These are phyloP conservation scores for Tridacna crocea DNA, from an alignment of 2,888 invertebrate species.

Conservation along the genomic window DNA sequence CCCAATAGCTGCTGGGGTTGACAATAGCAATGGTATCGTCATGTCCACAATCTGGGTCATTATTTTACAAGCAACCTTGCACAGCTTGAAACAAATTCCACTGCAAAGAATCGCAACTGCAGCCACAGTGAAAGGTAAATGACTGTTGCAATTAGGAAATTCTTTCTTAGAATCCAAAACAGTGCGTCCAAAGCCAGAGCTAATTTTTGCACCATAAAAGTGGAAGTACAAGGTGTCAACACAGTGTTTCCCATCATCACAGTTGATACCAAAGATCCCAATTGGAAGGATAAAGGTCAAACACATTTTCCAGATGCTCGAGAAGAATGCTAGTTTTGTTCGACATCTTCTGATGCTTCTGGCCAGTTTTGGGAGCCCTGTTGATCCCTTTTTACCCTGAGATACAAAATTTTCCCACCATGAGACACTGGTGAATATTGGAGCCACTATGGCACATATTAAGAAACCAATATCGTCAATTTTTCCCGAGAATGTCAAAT, in stretches of 20 bases:
- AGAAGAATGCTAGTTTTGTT: constrained; percentile 58
- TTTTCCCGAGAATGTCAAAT: constrained; percentile 1
- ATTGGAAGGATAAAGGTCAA: constrained; percentile 65
- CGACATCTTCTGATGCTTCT: constrained; percentile 51
- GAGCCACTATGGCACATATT: constrained; percentile 88
- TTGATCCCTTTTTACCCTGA: constrained; percentile 50
- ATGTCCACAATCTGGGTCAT: constrained; percentile 70
- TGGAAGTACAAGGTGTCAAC: constrained; percentile 60
- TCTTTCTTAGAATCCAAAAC: constrained; percentile 36
- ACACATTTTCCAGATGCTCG: constrained; percentile 69
- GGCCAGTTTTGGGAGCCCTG: constrained; percentile 55
- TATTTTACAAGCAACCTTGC: constrained; percentile 73
- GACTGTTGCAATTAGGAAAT: constrained; percentile 48
- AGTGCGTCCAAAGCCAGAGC: constrained; percentile 50
- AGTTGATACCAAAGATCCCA: constrained; percentile 58
- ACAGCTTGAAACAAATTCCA: constrained; percentile 68
- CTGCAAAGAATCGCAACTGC: constrained; percentile 65
- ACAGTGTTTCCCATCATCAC: constrained; percentile 57
- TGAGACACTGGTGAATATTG: constrained; percentile 91
- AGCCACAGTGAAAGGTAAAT: constrained; percentile 69
- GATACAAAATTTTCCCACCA: constrained; percentile 99
- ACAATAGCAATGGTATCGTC: constrained; percentile 68
- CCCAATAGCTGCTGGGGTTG: constrained; percentile 67
- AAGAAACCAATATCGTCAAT: constrained; percentile 85
- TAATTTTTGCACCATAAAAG: constrained; percentile 23